phyloP scores from a whole-genome alignment of 2,797 vertebrate genomes.

The Sciurus vulgaris region DNA sequence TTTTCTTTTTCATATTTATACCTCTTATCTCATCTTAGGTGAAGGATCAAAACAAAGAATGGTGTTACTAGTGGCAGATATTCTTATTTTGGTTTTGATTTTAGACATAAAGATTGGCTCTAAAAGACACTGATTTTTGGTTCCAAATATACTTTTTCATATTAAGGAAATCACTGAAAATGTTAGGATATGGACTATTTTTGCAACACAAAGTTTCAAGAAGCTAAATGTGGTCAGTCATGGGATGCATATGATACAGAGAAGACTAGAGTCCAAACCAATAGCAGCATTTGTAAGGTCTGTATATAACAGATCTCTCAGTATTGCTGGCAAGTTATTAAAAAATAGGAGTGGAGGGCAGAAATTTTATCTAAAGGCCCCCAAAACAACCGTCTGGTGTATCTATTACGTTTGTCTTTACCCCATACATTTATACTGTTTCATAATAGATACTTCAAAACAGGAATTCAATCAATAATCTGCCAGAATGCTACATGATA shows the following conservation, averaged over 20 bases:
- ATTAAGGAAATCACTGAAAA: constrained; percentile 21
- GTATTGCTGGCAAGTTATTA: not conserved
- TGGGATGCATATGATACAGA: not conserved
- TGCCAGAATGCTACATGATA: not conserved
- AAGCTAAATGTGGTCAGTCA: not conserved
- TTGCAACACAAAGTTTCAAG: not conserved
- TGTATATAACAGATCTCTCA: not conserved
- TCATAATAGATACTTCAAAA: not conserved
- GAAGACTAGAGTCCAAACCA: not conserved
- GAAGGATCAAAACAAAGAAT: not conserved
- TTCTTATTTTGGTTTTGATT: constrained; percentile 22
- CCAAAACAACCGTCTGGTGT: not conserved
- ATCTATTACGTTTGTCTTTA: not conserved
- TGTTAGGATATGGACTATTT: not conserved
- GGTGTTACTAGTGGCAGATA: not conserved
- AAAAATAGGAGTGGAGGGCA: not conserved
- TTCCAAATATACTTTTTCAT: not conserved
- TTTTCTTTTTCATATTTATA: constrained; percentile 15
- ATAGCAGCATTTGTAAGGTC: not conserved
- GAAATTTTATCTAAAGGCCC: not conserved
- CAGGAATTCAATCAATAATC: not conserved
- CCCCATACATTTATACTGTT: not conserved
- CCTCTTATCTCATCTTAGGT: not conserved
- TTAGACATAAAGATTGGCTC: constrained; percentile 2
- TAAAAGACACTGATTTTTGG: not conserved